Percentiles rank a stretch among this genome's conserved stretches.
phyloP scores from a whole-genome alignment of 2,888 invertebrate genomes.

The Torymus texanus region DNA sequence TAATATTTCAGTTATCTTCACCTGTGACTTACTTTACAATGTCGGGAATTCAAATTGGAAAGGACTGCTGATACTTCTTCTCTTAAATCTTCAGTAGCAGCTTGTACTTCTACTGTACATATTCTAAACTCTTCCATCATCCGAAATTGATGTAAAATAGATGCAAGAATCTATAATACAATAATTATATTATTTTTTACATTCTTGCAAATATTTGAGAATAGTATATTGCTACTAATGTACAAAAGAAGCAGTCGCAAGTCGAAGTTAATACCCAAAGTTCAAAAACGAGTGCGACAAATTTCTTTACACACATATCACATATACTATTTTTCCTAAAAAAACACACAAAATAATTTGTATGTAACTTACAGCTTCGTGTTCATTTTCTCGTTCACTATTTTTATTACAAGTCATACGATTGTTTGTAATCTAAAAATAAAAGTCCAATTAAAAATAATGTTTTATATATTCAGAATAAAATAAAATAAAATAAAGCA shows the following conservation, averaged over 20 bases:
- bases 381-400: conserved; percentile 43
- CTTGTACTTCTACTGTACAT: conserved; percentile 71
- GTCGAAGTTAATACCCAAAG: too few relatives aligned
- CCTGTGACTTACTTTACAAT: conserved; percentile 64
- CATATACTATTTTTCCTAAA: too few relatives aligned
- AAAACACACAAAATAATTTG: not conserved
- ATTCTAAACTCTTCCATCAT: conserved; percentile 71
- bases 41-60: conserved; percentile 65
- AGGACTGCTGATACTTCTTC: conserved; percentile 68
- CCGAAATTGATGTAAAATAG: conserved; percentile 65
- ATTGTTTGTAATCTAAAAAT: conserved; percentile 52
- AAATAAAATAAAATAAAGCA: not conserved
- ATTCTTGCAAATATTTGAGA: too few relatives aligned
- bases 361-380: conserved; percentile 58
- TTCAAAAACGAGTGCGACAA: too few relatives aligned
- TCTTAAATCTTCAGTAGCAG: conserved; percentile 69
- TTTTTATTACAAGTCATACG: conserved; percentile 42
- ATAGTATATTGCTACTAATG: too few relatives aligned
- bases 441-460: conserved; percentile 22
- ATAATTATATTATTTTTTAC: too few relatives aligned
- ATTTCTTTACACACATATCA: too few relatives aligned
- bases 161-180: conserved; percentile 52
- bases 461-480: conserved; percentile 6
- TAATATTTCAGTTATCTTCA: conserved; percentile 16
- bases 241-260: too few relatives aligned